A percentile compares a stretch with the other conserved stretches of the same genome.
phyloP scores from a whole-genome alignment of 2,888 invertebrate genomes.

The Eupithecia abbreviata region DNA sequence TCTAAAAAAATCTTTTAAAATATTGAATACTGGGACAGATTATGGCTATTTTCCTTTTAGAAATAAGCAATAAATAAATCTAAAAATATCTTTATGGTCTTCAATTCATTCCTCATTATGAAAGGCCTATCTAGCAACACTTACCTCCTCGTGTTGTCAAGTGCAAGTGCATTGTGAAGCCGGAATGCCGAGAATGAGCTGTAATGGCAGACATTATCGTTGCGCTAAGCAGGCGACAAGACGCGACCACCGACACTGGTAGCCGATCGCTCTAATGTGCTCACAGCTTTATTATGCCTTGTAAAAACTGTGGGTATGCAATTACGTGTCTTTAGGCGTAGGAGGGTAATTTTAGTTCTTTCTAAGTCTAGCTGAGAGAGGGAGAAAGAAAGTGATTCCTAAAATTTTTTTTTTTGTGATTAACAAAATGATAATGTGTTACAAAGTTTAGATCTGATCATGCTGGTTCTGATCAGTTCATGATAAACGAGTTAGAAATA shows the following conservation, averaged over 20 bases:
- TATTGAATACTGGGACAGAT: background rate
- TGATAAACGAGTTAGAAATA: background rate
- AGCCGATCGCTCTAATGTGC: conserved; percentile 41
- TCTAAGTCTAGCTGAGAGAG: background rate
- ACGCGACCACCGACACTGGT: conserved; percentile 55
- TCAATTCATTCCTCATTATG: background rate
- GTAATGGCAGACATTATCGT: conserved; percentile 62
- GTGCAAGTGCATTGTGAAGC: conserved; percentile 49
- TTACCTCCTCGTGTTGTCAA: conserved; percentile 23
- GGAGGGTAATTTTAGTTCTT: conserved; percentile 5
- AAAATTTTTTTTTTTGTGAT: background rate
- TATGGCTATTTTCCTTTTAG: background rate
- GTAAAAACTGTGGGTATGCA: conserved; percentile 35
- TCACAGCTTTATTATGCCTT: conserved; percentile 39
- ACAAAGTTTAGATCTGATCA: background rate
- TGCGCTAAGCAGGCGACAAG: conserved; percentile 58
- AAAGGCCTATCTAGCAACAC: conserved; percentile 17
- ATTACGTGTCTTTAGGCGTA: conserved; percentile 25
- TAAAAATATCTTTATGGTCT: too few relatives aligned
- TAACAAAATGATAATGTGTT: background rate
- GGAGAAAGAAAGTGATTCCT: background rate
- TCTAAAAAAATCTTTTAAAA: too few relatives aligned
- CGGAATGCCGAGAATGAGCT: conserved; percentile 58
- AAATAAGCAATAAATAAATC: background rate
- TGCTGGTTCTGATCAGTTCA: background rate